A percentile compares a stretch with the other conserved stretches of the same genome.
phyloP scores from a whole-genome alignment of 2,888 invertebrate genomes.

The Cinara cedri region DNA sequence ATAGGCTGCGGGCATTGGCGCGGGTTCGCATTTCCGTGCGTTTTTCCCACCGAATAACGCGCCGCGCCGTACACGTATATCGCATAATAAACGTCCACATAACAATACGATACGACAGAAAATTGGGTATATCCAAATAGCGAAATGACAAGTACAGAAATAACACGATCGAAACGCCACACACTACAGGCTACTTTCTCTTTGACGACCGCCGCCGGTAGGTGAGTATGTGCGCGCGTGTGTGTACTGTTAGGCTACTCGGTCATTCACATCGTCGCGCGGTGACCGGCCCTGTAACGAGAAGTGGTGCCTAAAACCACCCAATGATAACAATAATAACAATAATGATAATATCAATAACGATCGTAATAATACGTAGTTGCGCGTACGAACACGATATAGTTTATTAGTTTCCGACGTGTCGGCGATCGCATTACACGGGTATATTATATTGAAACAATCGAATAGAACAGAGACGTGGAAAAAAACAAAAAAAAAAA shows the following conservation, averaged over 20 bases:
- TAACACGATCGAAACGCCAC: neutral
- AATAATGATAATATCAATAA: neutral
- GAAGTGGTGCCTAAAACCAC: neutral
- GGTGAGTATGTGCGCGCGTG: neutral
- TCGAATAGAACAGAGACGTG: neutral
- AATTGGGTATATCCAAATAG: neutral
- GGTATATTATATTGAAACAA: neutral
- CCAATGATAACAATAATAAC: neutral
- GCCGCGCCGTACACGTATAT: neutral
- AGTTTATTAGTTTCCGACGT: no score
- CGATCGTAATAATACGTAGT: neutral
- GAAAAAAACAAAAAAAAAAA: neutral
- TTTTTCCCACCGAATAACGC: neutral
- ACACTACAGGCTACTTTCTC: conserved; percentile 38
- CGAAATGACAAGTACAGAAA: conserved; percentile 12
- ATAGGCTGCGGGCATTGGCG: no score
- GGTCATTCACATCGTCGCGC: conserved; percentile 50
- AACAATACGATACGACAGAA: neutral
- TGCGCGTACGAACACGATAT: neutral
- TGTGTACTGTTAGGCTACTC: conserved; percentile 24
- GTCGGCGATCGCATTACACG: no score
- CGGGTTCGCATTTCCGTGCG: no score
- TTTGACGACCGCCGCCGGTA: conserved; percentile 31
- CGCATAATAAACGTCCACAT: neutral
- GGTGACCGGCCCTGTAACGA: conserved; percentile 34